Base-by-base conservation (phyloP, 2,113 vertebrate species). In the Siniperca knerii region DNA sequence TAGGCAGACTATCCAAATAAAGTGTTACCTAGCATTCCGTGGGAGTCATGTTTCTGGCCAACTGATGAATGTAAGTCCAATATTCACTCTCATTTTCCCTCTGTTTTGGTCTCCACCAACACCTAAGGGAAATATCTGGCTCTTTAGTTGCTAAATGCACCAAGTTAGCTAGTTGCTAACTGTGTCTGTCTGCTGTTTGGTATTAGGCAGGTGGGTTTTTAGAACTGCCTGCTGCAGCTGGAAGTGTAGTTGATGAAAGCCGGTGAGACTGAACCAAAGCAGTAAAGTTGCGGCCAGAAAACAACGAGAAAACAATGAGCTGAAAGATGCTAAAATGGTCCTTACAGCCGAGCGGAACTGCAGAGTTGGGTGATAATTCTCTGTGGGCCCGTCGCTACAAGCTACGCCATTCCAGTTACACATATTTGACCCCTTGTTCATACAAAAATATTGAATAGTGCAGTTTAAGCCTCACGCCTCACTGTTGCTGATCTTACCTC, bases 401-500 rank as follows among this genome's bases (percentile, higher is more conserved):
- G 35, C 35, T 4, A 37, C 35, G 5, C 35, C 35, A 4, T 37
- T 37, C 35, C 35, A 37, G 35, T 37, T 37, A 37, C 35, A 37
- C 35, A 37, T 37, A 54, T 61, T 42, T 68, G 29, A 52, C 18
- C 8, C 35, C 25, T 0, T 40, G 37, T 48, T 48, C 10, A 21
- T 76, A 29, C 23, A 23, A 60, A 23, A 73, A 67, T 25, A 50
- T 16, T 18, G 1, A 57, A 42, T n/a, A 20, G 6, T 35, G 37
- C 15, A 54, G 57, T 29, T 61, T 25, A 44, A 25, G 21, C 44
- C 1, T 80, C 72, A n/a, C 35, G 21, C 44, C 1, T 80, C 72
- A n/a, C 35, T 20, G 52, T 33, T 58, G 57, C 62, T 35, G 21
- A 2, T 0, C 96, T 96, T 91, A 99, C 98, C 98, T 99, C 98